phyloP scores from a whole-genome alignment of 2,113 vertebrate species.

The Clarias macrocephalus region DNA sequence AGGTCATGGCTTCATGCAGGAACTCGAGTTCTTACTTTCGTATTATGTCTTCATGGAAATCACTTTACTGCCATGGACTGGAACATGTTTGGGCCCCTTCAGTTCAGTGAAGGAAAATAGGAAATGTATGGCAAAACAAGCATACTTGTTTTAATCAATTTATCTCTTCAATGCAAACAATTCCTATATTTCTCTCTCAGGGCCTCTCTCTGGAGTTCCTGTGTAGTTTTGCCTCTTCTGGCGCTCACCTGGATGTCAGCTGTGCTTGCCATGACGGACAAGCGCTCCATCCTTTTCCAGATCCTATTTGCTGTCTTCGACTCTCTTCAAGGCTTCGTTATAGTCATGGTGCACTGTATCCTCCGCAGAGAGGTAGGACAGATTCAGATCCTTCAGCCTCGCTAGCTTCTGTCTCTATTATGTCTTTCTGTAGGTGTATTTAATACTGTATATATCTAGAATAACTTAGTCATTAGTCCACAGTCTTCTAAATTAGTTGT shows the following conservation, averaged over 20 bases:
- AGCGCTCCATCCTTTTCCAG: constrained; percentile 98
- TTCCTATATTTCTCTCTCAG: constrained; percentile 67
- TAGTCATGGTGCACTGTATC: constrained; percentile 99
- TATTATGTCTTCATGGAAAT: background rate
- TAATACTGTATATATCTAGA: background rate
- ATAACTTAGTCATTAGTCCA: background rate
- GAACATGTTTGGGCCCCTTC: background rate
- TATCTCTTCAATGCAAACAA: no score
- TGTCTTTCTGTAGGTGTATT: background rate
- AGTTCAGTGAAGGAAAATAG: background rate
- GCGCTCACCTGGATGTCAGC: constrained; percentile 99
- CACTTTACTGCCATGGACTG: background rate
- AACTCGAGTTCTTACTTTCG: background rate
- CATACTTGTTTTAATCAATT: no score
- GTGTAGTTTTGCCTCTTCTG: constrained; percentile 93
- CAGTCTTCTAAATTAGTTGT: background rate
- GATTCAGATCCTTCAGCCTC: background rate
- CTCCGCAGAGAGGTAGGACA: constrained; percentile 90
- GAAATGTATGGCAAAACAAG: no score
- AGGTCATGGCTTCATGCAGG: background rate
- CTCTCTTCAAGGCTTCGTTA: constrained; percentile 98
- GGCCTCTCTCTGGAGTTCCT: constrained; percentile 99
- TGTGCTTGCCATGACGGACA: constrained; percentile 98
- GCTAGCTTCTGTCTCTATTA: background rate
- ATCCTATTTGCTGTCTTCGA: constrained; percentile 99